Conservation (phyloP, 2,113 vertebrate genomes). For the Myocastor coypus region DNA sequence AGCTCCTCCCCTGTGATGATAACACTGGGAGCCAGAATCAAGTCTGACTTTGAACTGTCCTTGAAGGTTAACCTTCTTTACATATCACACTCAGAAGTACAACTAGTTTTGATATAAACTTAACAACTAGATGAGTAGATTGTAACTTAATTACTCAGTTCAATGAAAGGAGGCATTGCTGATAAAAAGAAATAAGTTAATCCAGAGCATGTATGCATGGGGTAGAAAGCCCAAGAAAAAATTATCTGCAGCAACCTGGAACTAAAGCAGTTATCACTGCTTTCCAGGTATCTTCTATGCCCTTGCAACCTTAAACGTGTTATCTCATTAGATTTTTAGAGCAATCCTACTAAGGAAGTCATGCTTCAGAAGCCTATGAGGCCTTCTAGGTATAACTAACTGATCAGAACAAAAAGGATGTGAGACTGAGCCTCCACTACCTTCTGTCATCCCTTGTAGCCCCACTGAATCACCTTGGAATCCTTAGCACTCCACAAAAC, state of each 20-base stretch:
- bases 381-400: not conserved
- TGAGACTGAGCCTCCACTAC: not conserved
- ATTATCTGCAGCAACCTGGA: not conserved
- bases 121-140: conserved; percentile 3
- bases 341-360: not conserved
- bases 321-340: not conserved
- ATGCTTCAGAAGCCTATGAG: not conserved
- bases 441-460: not conserved
- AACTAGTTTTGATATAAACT: not conserved
- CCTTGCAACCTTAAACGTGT: not conserved
- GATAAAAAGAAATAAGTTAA: not conserved
- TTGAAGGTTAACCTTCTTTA: not conserved
- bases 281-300: not conserved
- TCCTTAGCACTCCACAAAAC: not conserved
- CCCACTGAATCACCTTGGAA: not conserved
- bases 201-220: not conserved
- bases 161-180: not conserved
- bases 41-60: not conserved
- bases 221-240: not conserved
- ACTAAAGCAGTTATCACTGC: not conserved
- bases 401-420: not conserved
- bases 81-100: not conserved
- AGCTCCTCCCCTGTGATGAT: not conserved
- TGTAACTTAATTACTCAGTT: not conserved
- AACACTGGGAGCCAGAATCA: not conserved